Base-by-base conservation (phyloP, 2,888 invertebrate genomes). In the Drosophila helvetica region DNA sequence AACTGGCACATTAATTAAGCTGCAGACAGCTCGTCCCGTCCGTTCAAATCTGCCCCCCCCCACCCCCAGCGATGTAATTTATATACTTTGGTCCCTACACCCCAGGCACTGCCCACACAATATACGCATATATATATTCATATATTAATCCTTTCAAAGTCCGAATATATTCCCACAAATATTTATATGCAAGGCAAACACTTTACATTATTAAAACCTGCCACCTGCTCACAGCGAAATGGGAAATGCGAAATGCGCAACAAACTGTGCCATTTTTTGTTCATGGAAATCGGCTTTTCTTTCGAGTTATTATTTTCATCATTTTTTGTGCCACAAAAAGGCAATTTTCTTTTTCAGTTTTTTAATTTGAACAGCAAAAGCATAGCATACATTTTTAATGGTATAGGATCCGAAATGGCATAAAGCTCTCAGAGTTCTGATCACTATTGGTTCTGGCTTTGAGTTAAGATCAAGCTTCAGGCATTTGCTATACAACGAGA, bases 1-100 rank as follows among this genome's bases (percentile, higher is more conserved):
- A 66, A 43, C 55, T 51, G 47, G n/a, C 43, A 53, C 66, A 81
- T 79, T 70, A 65, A 78, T 78, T 80, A 72, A 66, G 77, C 77
- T 56, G 60, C 70, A 66, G 71, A 54, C 72, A 61, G 74, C 75
- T 71, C 75, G 74, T 53, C 70, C 80, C 67, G 74, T 53, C 70
- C 80, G 69, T 74, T 78, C 71, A 81, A 72, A 59, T 51, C 56
- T 67, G 71, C 66, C 78, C n/a, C 22, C 5, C 22, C 22, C 2
- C 22, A 22, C 22, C 5, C 76, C 72, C 69, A 52, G 66, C 62
- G 56, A 18, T 43, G 55, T 46, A 68, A 79, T 78, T 79, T 74
- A 58, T 74, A 51, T 57, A 60, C 62, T 59, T 71, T 70, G 53
- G 61, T 47, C 57, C 38, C 56, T 48, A n/a, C 10, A 3, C 30